phyloP scores from a whole-genome alignment of 2,797 vertebrate genomes.

The Ceryle rudis region DNA sequence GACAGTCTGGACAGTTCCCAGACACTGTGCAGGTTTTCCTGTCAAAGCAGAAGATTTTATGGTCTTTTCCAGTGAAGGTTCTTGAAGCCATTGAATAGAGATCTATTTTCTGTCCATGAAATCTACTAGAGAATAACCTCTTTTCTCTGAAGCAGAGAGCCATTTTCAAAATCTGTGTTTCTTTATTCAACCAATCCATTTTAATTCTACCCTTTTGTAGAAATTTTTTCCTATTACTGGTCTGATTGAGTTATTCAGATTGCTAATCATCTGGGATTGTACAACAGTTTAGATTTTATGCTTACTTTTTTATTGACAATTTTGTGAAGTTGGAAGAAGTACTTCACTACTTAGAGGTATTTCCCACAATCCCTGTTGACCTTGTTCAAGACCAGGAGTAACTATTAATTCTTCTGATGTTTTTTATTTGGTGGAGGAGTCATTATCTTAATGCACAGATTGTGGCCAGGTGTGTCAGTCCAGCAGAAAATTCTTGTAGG shows the following conservation, averaged over 20 bases:
- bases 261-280: not conserved
- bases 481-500: not conserved
- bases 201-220: not conserved
- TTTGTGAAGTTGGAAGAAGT: not conserved
- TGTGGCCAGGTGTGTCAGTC: not conserved
- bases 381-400: not conserved
- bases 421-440: not conserved
- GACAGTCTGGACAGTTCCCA: not conserved
- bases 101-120: not conserved
- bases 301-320: not conserved
- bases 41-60: not conserved
- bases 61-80: not conserved
- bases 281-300: not conserved
- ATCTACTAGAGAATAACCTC: not conserved
- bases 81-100: not conserved
- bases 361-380: not conserved
- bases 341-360: not conserved
- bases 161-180: not conserved
- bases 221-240: not conserved
- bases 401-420: not conserved
- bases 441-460: not conserved
- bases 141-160: not conserved
- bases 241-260: not conserved
- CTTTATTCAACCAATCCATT: not conserved
- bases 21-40: not conserved